Conservation (phyloP, 2,888 invertebrate species). For the Branchipolynoe longqiensis region DNA sequence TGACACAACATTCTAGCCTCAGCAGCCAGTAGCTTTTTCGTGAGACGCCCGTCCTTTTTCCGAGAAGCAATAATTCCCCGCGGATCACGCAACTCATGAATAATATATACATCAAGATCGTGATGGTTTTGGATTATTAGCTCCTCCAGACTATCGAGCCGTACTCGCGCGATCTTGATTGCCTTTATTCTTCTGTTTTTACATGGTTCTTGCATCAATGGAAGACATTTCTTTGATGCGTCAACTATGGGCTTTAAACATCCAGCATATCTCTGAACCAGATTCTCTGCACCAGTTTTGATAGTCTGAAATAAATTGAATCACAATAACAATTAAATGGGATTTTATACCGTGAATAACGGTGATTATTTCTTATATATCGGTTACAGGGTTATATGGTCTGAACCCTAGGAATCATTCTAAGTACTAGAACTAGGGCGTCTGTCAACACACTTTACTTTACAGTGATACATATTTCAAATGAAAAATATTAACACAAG, state of each 20-base stretch:
- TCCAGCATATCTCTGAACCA: not conserved
- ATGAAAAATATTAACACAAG: no score
- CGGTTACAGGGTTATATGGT: no score
- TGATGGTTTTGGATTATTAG: not conserved
- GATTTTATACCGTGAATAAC: no score
- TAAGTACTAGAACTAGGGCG: no score
- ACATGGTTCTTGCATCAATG: not conserved
- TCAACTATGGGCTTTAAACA: not conserved
- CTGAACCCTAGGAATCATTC: no score
- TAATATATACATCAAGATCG: constrained; percentile 4
- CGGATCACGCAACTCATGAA: constrained; percentile 12
- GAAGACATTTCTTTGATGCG: not conserved
- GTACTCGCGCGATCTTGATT: constrained; percentile 3
- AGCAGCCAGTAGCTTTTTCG: not conserved
- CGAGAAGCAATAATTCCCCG: constrained; percentile 15
- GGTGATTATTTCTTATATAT: no score
- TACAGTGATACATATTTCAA: no score
- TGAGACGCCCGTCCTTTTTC: constrained; percentile 25
- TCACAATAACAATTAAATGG: no score
- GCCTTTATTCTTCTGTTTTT: not conserved
- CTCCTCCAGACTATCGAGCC: not conserved
- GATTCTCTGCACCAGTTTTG: not conserved
- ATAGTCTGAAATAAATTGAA: not conserved
- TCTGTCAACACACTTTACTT: no score
- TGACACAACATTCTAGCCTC: constrained; percentile 17